These are phyloP conservation scores for Mycetomoellerius zeteki DNA, from an alignment of 1,140 invertebrate species.

Conservation along the genomic window DNA sequence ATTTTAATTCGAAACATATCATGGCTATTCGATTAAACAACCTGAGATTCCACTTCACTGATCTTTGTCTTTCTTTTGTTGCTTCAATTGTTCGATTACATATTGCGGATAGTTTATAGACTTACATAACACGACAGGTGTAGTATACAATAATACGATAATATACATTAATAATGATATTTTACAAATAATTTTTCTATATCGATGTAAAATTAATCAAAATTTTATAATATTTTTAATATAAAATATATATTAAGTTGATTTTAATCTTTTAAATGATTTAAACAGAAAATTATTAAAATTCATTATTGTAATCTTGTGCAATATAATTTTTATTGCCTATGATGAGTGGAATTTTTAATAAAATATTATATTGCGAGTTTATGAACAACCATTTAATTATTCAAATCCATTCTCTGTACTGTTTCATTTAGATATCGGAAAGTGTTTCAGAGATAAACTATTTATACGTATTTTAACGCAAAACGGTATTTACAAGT, in stretches of 20 bases:
- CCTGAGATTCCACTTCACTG: too few species aligned
- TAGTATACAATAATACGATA: too few species aligned
- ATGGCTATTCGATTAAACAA: too few species aligned
- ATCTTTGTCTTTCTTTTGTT: too few species aligned
- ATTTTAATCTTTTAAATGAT: background rate
- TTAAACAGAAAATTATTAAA: background rate
- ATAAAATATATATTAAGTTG: background rate
- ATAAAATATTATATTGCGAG: constrained; percentile 5
- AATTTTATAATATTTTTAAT: background rate
- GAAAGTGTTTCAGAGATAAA: constrained; percentile 25
- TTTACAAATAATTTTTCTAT: background rate
- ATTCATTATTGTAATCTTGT: background rate
- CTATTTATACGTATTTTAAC: background rate
- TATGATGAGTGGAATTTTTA: background rate
- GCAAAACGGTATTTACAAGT: background rate
- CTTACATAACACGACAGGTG: too few species aligned
- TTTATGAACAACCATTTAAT: constrained; percentile 3
- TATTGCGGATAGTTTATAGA: too few species aligned
- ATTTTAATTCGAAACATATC: too few species aligned
- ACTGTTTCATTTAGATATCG: constrained; percentile 21
- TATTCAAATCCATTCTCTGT: constrained; percentile 7
- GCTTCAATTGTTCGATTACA: too few species aligned
- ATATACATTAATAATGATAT: background rate
- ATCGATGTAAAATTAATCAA: background rate
- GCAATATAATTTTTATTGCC: background rate